phyloP scores from a whole-genome alignment of 2,888 invertebrate genomes.

The Chrysina gloriosa region DNA sequence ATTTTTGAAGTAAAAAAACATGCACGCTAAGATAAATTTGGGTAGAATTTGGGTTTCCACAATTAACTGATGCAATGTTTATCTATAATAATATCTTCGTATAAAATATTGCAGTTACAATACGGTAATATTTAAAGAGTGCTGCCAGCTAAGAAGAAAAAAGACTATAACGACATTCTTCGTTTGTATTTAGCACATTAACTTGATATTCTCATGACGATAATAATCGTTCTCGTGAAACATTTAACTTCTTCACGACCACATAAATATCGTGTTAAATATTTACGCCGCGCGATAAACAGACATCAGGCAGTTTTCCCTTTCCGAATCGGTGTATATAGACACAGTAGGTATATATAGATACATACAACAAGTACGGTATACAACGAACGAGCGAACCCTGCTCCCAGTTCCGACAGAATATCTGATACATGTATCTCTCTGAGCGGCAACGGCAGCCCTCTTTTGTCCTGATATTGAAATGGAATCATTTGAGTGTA shows the following conservation, averaged over 20 bases:
- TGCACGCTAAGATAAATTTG: no score
- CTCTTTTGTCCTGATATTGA: conserved; percentile 75
- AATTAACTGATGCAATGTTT: no score
- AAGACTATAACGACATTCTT: neutral
- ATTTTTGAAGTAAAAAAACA: no score
- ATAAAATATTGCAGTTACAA: no score
- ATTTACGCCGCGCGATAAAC: conserved; percentile 44
- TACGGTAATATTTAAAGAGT: no score
- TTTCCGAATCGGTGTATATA: neutral
- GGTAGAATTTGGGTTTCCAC: no score
- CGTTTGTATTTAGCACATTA: conserved; percentile 21
- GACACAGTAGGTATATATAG: conserved; percentile 9
- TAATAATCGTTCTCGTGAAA: conserved; percentile 34
- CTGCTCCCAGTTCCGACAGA: conserved; percentile 35
- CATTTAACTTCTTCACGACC: conserved; percentile 40
- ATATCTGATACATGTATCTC: conserved; percentile 62
- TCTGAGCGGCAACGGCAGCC: conserved; percentile 56
- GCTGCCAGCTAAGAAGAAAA: neutral
- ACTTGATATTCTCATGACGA: conserved; percentile 28
- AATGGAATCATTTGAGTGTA: conserved; percentile 79
- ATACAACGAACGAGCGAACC: conserved; percentile 30
- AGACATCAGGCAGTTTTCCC: conserved; percentile 39
- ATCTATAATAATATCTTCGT: no score
- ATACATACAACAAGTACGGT: conserved; percentile 17
- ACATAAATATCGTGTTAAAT: conserved; percentile 41